Evolutionary conservation across 2,113 vertebrate genomes (phyloP), one percentile per base, ranked within the genome.

Genomic region (Myotis yumanensis): DNA sequence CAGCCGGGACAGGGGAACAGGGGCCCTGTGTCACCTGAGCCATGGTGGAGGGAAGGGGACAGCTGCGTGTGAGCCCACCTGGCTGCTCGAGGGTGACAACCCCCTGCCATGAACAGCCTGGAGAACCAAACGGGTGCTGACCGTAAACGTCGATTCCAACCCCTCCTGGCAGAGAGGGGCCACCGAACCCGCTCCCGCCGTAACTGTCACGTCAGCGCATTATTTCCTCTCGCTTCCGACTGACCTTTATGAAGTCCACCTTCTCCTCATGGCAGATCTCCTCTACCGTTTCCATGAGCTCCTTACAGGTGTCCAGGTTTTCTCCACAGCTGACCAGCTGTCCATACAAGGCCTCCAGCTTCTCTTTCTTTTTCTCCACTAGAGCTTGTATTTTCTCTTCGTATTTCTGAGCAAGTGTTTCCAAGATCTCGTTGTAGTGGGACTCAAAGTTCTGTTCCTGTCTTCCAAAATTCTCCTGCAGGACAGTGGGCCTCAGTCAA

Each of bases 401-500:
- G 0, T 99, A 99, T 20, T 99, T 98, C 96, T 99, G 99, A 35
- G 99, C 98, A n/a, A 99, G 97, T 1, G 98, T 98, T 98, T 99
- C 99, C 75, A 99, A 98, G 51, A 99, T 98, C 0, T 99, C 98
- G 0, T 99, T 99, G 97, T 99, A 99, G 97, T 99, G 99, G 62
- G 98, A 98, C 98, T 99, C 99, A 35, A 99, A 97, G 97, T 99
- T 99, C 96, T 99, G 99, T 97, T 99, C 99, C 81, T 99, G 99
- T 77, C 98, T 99, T 64, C 98, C 99, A 95, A 99, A 99, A 92
- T 99, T 99, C 98, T 99, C 99, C 99, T 99, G 98, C 28, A 98
- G 98, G 86, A 95, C 16, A 96, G 89, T 32, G 91, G 52, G 7
- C 4, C 16, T 20, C 40, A 37, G 37, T 18, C 40, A 23, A 43